These are phyloP conservation scores for Seira sanloemensis DNA, from an alignment of 2,888 invertebrate genomes.

Conservation along the genomic window DNA sequence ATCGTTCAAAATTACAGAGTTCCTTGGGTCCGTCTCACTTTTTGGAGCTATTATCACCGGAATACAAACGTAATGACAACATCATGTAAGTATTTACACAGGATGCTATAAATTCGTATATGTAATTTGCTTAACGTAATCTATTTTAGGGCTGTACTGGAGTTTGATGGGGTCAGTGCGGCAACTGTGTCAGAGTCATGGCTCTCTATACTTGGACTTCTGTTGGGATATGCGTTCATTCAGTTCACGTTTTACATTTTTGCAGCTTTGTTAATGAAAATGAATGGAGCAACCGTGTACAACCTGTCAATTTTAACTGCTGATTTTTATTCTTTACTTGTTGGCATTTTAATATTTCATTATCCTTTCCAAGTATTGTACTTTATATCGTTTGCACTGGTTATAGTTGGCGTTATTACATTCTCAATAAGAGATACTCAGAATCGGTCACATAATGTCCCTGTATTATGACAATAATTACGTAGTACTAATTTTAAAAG, in stretches of 20 bases:
- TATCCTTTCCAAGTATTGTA: slow-evolving; percentile 88
- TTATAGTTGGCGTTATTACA: slow-evolving; percentile 84
- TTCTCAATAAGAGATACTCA: slow-evolving; percentile 83
- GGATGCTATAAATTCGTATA: not conserved
- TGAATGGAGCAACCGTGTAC: slow-evolving; percentile 88
- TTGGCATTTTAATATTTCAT: slow-evolving; percentile 80
- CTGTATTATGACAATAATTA: too few species aligned
- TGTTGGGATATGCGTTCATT: slow-evolving; percentile 81
- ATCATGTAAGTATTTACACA: not conserved
- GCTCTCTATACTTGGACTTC: not conserved
- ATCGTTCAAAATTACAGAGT: slow-evolving; percentile 82
- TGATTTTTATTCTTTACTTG: slow-evolving; percentile 89
- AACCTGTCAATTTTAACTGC: slow-evolving; percentile 84
- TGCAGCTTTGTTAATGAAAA: slow-evolving; percentile 84
- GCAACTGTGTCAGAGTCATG: not conserved
- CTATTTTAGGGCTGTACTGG: slow-evolving; percentile 19
- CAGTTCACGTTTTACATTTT: slow-evolving; percentile 87
- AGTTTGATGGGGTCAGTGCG: not conserved
- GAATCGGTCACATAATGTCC: too few species aligned
- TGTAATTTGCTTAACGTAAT: not conserved
- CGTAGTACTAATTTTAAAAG: too few species aligned
- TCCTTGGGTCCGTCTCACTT: slow-evolving; percentile 88
- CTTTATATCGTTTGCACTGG: slow-evolving; percentile 87
- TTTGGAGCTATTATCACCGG: slow-evolving; percentile 87
- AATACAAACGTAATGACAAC: slow-evolving; percentile 85